Base-by-base conservation (phyloP, 2,797 vertebrate genomes). In the Tragopan temminckii region DNA sequence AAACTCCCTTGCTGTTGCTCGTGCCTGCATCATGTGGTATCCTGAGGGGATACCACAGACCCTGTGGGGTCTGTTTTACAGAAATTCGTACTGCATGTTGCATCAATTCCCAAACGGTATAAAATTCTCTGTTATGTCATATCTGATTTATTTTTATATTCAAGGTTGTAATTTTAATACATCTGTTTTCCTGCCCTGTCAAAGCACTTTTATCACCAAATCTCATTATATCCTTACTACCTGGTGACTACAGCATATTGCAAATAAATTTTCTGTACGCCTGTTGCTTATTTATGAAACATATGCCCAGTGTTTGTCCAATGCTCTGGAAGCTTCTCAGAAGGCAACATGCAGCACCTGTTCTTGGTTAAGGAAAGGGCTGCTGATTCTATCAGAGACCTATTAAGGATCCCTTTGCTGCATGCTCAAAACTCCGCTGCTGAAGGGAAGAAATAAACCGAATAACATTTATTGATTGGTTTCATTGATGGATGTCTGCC, bases 241-340 rank as follows among this genome's bases (percentile, higher is more conserved):
- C 29, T 59, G 31, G 35, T 43, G 58, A 61, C 62, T 88, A 14
- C 59, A 94, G 62, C 24, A 19, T 74, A 78, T 53, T 93, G 64
- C 82, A 90, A 84, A 57, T 88, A 72, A 81, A 74, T 94, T 93
- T 94, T 35, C 43, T 92, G 18, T 90, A 48, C 77, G 27, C 63
- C 35, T 40, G 3, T 86, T 94, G 33, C 55, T 90, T 90, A 79
- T 88, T 93, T 94, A 87, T 96, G 78, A 77, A 95, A 48, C 77
- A 57, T 92, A 94, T 87, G 88, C 67, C 78, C 20, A 4, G 66
- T 43, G 15, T 89, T 96, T 95, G 68, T 80, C 53, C 59, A 57
- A 8, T 90, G 64, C 21, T 69, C 88, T 68, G 71, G 23, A 83
- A 15, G 31, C 11, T 36, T 78, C 43, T 68, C 11, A 45, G 48